Percentiles rank a stretch among this genome's conserved stretches.
Conservation (phyloP, 2,888 invertebrate genomes). For the Priapulus caudatus region DNA sequence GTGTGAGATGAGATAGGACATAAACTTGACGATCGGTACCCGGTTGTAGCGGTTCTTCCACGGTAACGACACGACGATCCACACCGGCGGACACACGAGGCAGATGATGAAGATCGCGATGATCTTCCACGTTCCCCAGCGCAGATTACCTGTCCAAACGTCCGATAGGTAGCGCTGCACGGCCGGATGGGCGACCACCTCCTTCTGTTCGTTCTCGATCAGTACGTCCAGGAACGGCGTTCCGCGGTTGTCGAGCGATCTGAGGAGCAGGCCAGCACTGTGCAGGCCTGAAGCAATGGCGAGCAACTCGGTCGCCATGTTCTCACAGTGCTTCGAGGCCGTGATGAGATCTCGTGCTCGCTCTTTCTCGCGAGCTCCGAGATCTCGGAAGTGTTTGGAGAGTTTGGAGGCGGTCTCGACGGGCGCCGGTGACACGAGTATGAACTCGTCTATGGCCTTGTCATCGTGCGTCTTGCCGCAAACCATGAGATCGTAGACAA, state of each 20-base stretch:
- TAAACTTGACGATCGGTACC: conserved; percentile 98
- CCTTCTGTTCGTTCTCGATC: conserved; percentile 97
- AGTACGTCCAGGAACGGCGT: conserved; percentile 89
- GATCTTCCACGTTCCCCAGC: conserved; percentile 91
- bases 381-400: conserved; percentile 58
- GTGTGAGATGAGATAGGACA: conserved; percentile 97
- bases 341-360: conserved; percentile 89
- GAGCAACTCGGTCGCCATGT: conserved; percentile 90
- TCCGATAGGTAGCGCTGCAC: conserved; percentile 51
- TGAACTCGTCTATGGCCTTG: conserved; percentile 91
- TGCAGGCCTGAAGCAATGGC: conserved; percentile 86
- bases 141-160: conserved; percentile 92
- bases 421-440: conserved; percentile 95
- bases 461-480: conserved; percentile 85
- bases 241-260: conserved; percentile 84
- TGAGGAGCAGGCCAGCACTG: conserved; percentile 83
- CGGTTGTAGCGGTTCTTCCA: conserved; percentile 89
- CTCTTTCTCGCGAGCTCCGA: conserved; percentile 74
- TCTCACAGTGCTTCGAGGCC: conserved; percentile 90
- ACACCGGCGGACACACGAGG: conserved; percentile 85
- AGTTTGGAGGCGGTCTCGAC: conserved; percentile 97
- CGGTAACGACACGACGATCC: conserved; percentile 89
- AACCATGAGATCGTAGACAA: conserved; percentile 95
- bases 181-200: conserved; percentile 44
- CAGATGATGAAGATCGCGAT: conserved; percentile 83